phyloP scores from a whole-genome alignment of 2,113 vertebrate genomes.

The Anolis sagrei region DNA sequence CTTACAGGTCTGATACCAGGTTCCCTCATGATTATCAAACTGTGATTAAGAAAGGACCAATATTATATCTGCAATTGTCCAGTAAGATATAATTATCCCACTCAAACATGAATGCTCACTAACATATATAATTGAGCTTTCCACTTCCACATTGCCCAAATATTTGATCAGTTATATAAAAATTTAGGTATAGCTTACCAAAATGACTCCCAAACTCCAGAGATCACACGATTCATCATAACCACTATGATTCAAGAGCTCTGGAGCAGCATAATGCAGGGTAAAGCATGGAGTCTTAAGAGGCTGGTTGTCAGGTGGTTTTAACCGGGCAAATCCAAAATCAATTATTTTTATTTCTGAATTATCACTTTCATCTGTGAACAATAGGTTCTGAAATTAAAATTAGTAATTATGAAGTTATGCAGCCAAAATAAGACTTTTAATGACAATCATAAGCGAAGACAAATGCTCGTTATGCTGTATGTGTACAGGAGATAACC shows the following conservation, averaged over 20 bases:
- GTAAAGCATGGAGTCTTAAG: slow-evolving; percentile 98
- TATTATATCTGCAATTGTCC: background rate
- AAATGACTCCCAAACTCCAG: slow-evolving; percentile 97
- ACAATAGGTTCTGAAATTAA: slow-evolving; percentile 90
- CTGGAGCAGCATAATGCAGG: slow-evolving; percentile 94
- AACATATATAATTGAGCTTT: background rate
- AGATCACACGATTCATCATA: slow-evolving; percentile 98
- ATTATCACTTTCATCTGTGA: slow-evolving; percentile 94
- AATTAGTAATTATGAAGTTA: background rate
- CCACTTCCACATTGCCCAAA: background rate
- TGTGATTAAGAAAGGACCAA: background rate
- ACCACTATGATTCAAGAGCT: slow-evolving; percentile 92
- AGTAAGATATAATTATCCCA: background rate
- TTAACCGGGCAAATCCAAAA: slow-evolving; percentile 96
- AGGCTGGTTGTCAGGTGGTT: slow-evolving; percentile 96
- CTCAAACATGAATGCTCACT: slow-evolving; percentile 1
- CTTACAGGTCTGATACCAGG: background rate
- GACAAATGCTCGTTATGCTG: background rate
- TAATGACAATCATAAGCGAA: background rate
- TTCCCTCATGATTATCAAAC: background rate
- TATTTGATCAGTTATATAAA: background rate
- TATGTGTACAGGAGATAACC: background rate
- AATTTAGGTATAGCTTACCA: slow-evolving; percentile 82
- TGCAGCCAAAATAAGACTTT: background rate
- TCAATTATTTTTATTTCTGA: slow-evolving; percentile 99